Percentiles rank a stretch among this genome's conserved stretches.
These are phyloP conservation scores for Acyrthosiphon pisum DNA, from an alignment of 1,140 invertebrate genomes.

Conservation along the genomic window DNA sequence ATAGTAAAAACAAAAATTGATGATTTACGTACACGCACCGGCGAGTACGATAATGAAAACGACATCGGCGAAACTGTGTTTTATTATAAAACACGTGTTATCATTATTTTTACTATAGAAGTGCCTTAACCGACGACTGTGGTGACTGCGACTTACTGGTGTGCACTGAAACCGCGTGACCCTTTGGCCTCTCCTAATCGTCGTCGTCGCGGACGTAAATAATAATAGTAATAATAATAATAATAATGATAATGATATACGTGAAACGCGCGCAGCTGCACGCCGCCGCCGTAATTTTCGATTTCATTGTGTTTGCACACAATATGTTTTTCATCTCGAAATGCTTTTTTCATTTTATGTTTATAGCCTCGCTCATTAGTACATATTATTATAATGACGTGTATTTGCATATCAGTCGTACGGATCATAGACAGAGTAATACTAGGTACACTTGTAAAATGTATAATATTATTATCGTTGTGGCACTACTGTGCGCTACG, in stretches of 20 bases:
- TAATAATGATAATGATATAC: background rate
- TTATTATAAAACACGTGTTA: background rate
- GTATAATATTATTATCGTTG: background rate
- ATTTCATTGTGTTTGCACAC: slow-evolving; percentile 24
- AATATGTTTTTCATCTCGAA: slow-evolving; percentile 26
- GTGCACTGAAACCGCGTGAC: background rate
- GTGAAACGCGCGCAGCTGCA: background rate
- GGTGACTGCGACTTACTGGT: background rate
- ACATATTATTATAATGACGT: background rate
- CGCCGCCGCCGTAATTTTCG: background rate
- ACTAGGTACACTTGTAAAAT: background rate
- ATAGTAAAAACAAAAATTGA: slow-evolving; percentile 7
- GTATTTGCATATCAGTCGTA: background rate
- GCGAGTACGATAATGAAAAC: background rate
- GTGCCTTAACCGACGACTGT: background rate
- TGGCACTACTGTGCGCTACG: background rate
- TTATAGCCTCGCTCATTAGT: slow-evolving; percentile 13
- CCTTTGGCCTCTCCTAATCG: background rate
- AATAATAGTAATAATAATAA: slow-evolving; percentile 16
- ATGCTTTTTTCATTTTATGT: background rate
- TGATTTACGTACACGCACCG: background rate
- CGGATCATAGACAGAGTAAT: background rate
- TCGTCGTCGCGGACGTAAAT: background rate
- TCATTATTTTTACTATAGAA: background rate
- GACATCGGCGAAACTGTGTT: background rate